Conservation (phyloP, 1,140 invertebrate species). For the Anagrus nilaparvatae region DNA sequence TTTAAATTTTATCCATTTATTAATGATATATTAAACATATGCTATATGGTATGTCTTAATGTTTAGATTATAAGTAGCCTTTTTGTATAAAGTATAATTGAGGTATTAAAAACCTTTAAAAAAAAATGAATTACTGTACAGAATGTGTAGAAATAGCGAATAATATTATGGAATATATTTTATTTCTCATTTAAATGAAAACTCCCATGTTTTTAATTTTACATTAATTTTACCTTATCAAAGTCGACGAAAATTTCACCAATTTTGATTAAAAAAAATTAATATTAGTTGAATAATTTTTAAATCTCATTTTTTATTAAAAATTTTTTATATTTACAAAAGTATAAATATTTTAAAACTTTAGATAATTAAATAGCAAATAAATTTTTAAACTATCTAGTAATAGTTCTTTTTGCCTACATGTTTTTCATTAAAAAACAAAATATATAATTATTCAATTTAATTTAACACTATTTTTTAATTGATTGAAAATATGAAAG, state of each 20-base stretch:
- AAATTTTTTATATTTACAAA: not conserved
- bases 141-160: slow-evolving; percentile 47
- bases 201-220: slow-evolving; percentile 38
- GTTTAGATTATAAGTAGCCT: slow-evolving; percentile 45
- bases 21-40: no score
- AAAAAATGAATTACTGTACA: slow-evolving; percentile 45
- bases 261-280: not conserved
- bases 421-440: no score
- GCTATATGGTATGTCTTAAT: slow-evolving; percentile 45
- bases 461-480: slow-evolving; percentile 32
- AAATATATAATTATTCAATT: slow-evolving; percentile 24
- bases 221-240: slow-evolving; percentile 12
- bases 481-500: no score
- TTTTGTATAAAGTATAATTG: slow-evolving; percentile 47
- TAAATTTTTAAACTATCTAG: no score
- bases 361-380: not conserved
- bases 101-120: slow-evolving; percentile 43
- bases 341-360: not conserved
- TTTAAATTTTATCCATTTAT: no score
- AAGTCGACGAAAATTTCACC: not conserved
- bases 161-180: slow-evolving; percentile 46
- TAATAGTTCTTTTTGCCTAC: no score
- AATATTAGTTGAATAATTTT: not conserved
- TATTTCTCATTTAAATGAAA: slow-evolving; percentile 43
- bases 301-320: not conserved